A percentile compares a stretch with the other conserved stretches of the same genome.
Evolutionary conservation across 2,113 vertebrate species (phyloP).

Genomic region (Oxyura jamaicensis): DNA sequence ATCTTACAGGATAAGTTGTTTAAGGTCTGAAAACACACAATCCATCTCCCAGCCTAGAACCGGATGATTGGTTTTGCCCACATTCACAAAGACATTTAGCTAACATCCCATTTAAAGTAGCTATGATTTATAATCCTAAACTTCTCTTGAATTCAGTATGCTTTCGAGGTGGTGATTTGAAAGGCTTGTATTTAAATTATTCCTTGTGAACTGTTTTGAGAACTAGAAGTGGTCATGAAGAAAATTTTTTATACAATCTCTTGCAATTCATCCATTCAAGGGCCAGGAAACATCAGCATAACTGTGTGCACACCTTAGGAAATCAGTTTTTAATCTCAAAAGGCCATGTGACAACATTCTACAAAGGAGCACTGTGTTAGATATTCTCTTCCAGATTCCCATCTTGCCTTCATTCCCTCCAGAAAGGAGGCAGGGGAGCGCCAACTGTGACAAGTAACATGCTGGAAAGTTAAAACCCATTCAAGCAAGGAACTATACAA

Average conservation of each 20-base stretch:
- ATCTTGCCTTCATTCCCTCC: background rate
- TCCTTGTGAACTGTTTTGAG: background rate
- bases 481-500: fast-evolving
- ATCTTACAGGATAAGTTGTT: background rate
- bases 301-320: background rate
- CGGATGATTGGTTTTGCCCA: background rate
- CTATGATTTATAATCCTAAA: background rate
- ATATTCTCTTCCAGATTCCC: background rate
- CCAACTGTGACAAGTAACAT: background rate
- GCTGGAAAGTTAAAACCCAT: background rate
- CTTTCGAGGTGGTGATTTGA: background rate
- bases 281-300: background rate
- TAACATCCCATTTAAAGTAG: background rate
- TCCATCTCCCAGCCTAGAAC: background rate
- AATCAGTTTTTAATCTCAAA: background rate
- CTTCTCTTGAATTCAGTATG: background rate
- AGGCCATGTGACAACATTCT: fast-evolving
- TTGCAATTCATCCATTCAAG: background rate
- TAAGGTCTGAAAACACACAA: background rate
- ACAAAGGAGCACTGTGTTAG: background rate
- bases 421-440: background rate
- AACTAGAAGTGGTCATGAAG: background rate
- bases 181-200: background rate
- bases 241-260: background rate
- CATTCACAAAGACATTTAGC: background rate